Evolutionary conservation across 2,797 vertebrate species (phyloP).

Genomic region (Buphagus erythrorhynchus): DNA sequence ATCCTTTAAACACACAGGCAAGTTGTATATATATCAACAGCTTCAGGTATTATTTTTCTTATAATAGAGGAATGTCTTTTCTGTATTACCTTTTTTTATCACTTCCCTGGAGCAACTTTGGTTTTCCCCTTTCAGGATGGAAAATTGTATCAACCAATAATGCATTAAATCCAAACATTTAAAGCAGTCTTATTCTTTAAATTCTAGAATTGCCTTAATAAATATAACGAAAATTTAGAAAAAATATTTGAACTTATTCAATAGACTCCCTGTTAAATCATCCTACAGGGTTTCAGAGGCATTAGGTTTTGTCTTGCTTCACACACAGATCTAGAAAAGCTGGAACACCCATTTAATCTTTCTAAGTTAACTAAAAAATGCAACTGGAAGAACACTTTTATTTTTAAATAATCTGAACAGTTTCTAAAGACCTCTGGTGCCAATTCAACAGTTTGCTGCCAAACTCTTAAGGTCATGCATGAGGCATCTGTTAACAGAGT

Average conservation of each 20-base stretch:
- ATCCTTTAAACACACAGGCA: neutral
- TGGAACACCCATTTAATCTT: neutral
- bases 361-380: neutral
- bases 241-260: neutral
- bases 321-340: neutral
- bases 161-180: neutral
- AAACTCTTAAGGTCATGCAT: neutral
- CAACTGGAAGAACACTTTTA: neutral
- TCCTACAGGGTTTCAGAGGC: neutral
- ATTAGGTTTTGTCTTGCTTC: neutral
- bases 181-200: neutral
- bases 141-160: neutral
- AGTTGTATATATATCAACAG: fast-evolving
- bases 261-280: neutral
- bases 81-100: neutral
- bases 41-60: neutral
- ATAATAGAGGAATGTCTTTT: neutral
- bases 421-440: neutral
- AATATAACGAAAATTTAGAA: neutral
- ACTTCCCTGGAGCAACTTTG: neutral
- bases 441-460: neutral
- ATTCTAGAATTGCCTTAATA: neutral
- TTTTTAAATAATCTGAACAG: neutral
- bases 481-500: neutral
- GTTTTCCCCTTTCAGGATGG: neutral